phyloP scores from a whole-genome alignment of 2,888 invertebrate genomes.

The Eilema caniola region DNA sequence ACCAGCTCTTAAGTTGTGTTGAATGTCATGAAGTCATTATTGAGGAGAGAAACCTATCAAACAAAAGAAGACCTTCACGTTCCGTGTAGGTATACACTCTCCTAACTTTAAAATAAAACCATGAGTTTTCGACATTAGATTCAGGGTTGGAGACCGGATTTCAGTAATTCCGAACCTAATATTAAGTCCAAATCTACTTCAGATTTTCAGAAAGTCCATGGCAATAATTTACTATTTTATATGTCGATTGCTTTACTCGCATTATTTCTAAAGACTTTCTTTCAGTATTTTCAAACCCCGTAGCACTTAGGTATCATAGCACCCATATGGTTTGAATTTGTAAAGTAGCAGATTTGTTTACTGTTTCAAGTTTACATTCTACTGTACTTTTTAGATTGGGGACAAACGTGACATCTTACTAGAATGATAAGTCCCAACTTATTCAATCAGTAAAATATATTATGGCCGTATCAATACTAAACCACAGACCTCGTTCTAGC shows the following conservation, averaged over 20 bases:
- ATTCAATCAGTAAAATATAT: neutral
- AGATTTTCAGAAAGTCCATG: too few relatives aligned
- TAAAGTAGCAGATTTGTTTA: neutral
- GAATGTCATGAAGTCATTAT: neutral
- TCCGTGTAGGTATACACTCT: too few relatives aligned
- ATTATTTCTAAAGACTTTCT: too few relatives aligned
- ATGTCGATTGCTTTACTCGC: too few relatives aligned
- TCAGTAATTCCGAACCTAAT: too few relatives aligned
- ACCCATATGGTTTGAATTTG: neutral
- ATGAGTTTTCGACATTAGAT: too few relatives aligned
- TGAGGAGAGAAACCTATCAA: neutral
- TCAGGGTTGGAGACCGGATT: too few relatives aligned
- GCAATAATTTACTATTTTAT: too few relatives aligned
- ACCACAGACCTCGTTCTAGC: slow-evolving; percentile 69
- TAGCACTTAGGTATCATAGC: neutral
- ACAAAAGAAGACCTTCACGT: neutral
- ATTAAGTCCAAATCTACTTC: too few relatives aligned
- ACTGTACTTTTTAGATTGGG: too few relatives aligned
- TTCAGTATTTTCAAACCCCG: neutral
- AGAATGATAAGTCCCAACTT: neutral
- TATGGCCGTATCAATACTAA: slow-evolving; percentile 57
- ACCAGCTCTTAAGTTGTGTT: neutral
- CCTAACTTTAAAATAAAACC: too few relatives aligned
- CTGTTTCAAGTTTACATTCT: neutral
- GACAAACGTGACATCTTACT: neutral